Percentiles rank a stretch among this genome's conserved stretches.
phyloP scores from a whole-genome alignment of 1,140 invertebrate species.

The Pseudoatta argentina region DNA sequence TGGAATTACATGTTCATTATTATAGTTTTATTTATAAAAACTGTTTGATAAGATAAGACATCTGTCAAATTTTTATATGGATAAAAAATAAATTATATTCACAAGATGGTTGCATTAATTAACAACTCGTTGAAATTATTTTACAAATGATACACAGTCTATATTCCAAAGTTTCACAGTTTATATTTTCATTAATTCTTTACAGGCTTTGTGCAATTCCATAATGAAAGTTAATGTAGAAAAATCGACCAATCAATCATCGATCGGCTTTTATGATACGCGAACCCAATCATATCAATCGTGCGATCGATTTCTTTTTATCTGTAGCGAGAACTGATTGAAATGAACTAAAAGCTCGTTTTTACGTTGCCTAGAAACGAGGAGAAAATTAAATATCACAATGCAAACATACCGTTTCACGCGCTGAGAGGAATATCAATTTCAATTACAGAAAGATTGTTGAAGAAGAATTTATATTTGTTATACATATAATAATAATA shows the following conservation, averaged over 20 bases:
- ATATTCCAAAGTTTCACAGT: not conserved
- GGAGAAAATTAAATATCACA: constrained; percentile 55
- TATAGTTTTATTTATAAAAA: not conserved
- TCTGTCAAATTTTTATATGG: not conserved
- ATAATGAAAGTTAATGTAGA: constrained; percentile 42
- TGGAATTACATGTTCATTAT: not conserved
- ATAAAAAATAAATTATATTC: not conserved
- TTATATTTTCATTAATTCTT: not conserved
- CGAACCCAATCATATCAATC: constrained; percentile 53
- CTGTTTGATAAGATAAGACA: constrained; percentile 10
- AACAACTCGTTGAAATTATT: not conserved
- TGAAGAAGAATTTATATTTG: not conserved
- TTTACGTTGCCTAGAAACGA: constrained; percentile 37
- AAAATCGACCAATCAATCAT: constrained; percentile 54
- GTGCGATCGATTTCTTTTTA: constrained; percentile 47
- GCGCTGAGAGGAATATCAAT: not conserved
- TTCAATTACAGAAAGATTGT: constrained; percentile 34
- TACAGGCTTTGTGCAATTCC: not conserved
- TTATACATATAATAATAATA: constrained; percentile 8
- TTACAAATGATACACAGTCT: not conserved
- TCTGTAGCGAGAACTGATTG: constrained; percentile 40
- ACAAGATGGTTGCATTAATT: not conserved
- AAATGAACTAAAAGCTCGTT: constrained; percentile 57
- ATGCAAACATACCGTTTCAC: not conserved
- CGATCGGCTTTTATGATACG: constrained; percentile 41